Conservation (phyloP, 2,797 vertebrate genomes). For the Helostoma temminkii region DNA sequence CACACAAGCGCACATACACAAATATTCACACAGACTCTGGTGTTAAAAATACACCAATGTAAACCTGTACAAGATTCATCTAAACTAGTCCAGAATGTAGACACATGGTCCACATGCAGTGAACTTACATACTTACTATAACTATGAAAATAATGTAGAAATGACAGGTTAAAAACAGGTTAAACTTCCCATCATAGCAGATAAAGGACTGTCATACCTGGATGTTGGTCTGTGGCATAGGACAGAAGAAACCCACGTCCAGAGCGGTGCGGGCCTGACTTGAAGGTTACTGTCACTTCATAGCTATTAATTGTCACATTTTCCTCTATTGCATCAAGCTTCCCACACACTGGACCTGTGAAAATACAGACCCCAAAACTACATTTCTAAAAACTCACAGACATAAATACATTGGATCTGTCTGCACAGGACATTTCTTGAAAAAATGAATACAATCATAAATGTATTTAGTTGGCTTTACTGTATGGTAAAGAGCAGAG, state of each 20-base stretch:
- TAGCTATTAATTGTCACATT: conserved; percentile 83
- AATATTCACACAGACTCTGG: conserved; percentile 21
- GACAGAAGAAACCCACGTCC: conserved; percentile 91
- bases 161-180: not conserved
- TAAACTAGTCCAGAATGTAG: too few species aligned
- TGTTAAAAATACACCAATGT: conserved; percentile 22
- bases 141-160: not conserved
- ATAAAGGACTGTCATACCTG: conserved; percentile 66
- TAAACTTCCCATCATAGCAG: not conserved
- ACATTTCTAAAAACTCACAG: conserved; percentile 8
- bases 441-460: too few species aligned
- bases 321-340: conserved; percentile 59
- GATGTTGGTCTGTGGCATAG: conserved; percentile 85
- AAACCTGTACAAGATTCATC: conserved; percentile 28
- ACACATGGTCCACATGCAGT: not conserved
- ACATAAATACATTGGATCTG: not conserved
- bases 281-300: conserved; percentile 84
- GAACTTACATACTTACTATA: not conserved
- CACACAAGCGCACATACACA: conserved; percentile 19
- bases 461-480: not conserved
- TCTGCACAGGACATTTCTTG: not conserved
- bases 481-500: not conserved
- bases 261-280: conserved; percentile 85
- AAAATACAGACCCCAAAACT: conserved; percentile 35
- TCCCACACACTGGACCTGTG: conserved; percentile 89